Base-by-base conservation (phyloP, 2,888 invertebrate genomes). In the Diachrysia chrysitis region DNA sequence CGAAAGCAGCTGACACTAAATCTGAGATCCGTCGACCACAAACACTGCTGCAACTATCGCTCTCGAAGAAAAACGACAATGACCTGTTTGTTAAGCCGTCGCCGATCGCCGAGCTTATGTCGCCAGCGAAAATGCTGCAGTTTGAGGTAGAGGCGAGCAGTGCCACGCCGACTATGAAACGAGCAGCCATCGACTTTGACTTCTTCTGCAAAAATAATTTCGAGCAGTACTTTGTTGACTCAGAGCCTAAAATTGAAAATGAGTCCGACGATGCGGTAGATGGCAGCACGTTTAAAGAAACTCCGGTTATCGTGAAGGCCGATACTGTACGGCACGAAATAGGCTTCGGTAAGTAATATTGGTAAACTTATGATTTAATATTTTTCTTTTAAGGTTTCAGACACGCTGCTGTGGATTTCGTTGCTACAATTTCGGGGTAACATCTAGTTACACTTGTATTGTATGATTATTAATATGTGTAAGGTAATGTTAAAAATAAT, bases 91-190 rank as follows among this genome's bases (percentile, higher is more conserved):
- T 92, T 0, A 94, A 89, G 59, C 95, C 95, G 1, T 93, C 94
- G 23, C 93, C 94, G 1, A 83, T 93, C 0, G 69, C 82, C 19
- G 95, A 94, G 56, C 71, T 92, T 21, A 94, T 95, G 93, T 95
- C 95, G 46, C 95, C 95, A 10, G 95, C 95, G 19, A 91, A 84
- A 87, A 94, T 94, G 94, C 81, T 95, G 59, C 94, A 95, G 87
- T 95, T 92, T 23, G 92, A 94, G 85, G 78, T 94, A 19, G 91
- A 92, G 55, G 81, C 90, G 2, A 84, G 81, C 16, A 92, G 91
- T 68, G 84, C 93, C 5, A 95, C 95, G 16, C 95, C 95, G 2
- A 95, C 95, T 4, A 95, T 95, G 94, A 95, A 93, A 82, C 86
- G 95, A 19, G 94, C 94, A 1, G 90, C 85, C 6, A 85, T 95